Conservation (phyloP, 2,113 vertebrate genomes). For the Ciconia boyciana region DNA sequence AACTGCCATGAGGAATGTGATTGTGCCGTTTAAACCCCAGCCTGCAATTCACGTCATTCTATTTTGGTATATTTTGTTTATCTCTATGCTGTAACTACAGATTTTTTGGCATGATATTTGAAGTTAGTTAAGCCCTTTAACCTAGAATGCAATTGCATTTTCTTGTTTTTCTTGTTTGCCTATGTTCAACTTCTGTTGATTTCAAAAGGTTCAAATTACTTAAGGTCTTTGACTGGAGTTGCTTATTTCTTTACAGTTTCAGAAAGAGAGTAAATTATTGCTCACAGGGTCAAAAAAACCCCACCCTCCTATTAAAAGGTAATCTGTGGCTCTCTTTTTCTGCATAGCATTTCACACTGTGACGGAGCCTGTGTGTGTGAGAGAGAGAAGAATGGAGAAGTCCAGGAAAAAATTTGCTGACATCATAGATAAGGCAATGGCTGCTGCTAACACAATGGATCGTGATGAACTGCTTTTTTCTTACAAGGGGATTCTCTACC, state of each 20-base stretch:
- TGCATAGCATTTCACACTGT: background rate
- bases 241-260: background rate
- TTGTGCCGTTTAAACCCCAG: background rate
- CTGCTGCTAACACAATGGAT: background rate
- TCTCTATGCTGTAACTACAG: background rate
- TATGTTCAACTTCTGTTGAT: background rate
- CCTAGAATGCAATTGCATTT: background rate
- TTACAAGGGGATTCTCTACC: conserved; percentile 12
- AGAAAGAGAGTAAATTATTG: background rate
- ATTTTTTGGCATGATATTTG: background rate
- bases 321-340: background rate
- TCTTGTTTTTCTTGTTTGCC: background rate
- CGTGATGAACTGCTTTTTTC: background rate
- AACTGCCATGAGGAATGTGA: background rate
- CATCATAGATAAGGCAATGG: rapidly evolving
- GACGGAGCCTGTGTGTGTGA: background rate
- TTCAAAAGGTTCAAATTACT: background rate
- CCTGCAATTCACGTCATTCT: rapidly evolving
- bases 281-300: background rate
- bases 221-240: background rate
- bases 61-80: background rate
- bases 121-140: background rate
- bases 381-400: conserved; percentile 21
- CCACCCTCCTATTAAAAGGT: background rate
- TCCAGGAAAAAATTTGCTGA: background rate